A percentile compares a stretch with the other conserved stretches of the same genome.
phyloP scores from a whole-genome alignment of 2,113 vertebrate genomes.

The Pituophis catenifer region DNA sequence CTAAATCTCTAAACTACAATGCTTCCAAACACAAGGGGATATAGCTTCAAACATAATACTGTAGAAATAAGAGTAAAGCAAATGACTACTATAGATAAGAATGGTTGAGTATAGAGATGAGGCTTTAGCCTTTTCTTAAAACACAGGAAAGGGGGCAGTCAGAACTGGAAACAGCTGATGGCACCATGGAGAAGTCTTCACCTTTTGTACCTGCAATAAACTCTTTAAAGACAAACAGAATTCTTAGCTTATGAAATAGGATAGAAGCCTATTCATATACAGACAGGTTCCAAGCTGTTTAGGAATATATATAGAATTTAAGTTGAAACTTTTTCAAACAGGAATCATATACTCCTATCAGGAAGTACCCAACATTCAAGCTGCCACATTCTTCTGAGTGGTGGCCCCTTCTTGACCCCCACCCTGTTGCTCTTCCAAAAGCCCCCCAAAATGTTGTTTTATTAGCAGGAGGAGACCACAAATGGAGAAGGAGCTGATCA shows the following conservation, averaged over 20 bases:
- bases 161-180: neutral
- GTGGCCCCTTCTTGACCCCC: neutral
- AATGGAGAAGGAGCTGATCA: neutral
- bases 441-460: neutral
- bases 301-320: neutral
- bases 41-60: neutral
- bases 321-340: neutral
- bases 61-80: neutral
- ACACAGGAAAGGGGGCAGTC: neutral
- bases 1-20: neutral
- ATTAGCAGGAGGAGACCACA: neutral
- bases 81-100: neutral
- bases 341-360: neutral
- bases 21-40: neutral
- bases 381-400: neutral
- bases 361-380: neutral
- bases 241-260: neutral
- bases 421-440: neutral
- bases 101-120: neutral
- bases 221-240: neutral
- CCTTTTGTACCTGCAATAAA: neutral
- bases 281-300: neutral
- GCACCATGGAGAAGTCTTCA: neutral
- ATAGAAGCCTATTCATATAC: neutral
- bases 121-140: neutral